Evolutionary conservation across 2,113 vertebrate genomes (phyloP).

Genomic region (Chaetorhynchus papuensis): DNA sequence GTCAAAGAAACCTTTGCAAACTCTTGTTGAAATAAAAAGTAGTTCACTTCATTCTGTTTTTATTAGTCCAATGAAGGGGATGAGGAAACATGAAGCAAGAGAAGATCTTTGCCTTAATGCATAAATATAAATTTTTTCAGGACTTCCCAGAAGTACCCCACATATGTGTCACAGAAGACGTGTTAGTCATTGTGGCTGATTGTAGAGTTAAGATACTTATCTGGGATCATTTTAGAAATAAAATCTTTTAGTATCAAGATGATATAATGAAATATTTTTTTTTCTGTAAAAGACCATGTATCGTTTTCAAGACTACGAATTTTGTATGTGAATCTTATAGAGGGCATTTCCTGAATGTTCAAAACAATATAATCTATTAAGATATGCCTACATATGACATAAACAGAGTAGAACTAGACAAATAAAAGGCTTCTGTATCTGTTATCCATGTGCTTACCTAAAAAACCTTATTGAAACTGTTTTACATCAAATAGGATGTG

Average conservation of each 20-base stretch:
- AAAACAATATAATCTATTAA: not conserved
- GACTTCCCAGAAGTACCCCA: not conserved
- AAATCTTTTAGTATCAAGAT: not conserved
- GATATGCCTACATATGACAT: not conserved
- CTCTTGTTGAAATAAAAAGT: not conserved
- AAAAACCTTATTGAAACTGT: not conserved
- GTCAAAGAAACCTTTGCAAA: not conserved
- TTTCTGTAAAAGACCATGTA: not conserved
- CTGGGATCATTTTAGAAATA: not conserved
- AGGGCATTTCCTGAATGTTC: not conserved
- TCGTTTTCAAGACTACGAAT: not conserved
- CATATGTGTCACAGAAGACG: not conserved
- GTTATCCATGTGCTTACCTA: not conserved
- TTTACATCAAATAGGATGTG: not conserved
- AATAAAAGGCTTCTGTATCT: not conserved
- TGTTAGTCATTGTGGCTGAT: not conserved
- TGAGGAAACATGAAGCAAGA: not conserved
- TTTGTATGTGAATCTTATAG: not conserved
- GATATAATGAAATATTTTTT: not conserved
- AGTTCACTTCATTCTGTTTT: not conserved
- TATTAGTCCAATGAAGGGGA: not conserved
- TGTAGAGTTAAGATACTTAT: not conserved
- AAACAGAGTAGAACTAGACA: not conserved
- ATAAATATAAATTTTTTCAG: not conserved
- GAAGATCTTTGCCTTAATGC: not conserved